These are phyloP conservation scores for Agrotis clavis DNA, from an alignment of 2,888 invertebrate species.

Conservation along the genomic window DNA sequence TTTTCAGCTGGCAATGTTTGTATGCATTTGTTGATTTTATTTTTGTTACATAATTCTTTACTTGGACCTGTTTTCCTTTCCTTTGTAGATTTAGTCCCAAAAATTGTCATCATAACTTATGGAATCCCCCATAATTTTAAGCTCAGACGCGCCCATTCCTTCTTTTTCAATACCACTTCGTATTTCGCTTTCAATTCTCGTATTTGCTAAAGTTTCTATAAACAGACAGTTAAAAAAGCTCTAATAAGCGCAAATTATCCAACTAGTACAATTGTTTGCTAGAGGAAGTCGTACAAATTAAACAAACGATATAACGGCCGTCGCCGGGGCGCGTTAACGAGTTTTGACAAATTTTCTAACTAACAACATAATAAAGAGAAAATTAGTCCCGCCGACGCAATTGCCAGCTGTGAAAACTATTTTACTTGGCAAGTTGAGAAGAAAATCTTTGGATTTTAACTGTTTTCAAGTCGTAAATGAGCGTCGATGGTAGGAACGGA, in stretches of 20 bases:
- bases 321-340: constrained; percentile 70
- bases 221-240: constrained; percentile 14
- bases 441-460: constrained; percentile 47
- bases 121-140: no score
- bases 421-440: constrained; percentile 45
- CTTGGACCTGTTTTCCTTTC: neutral
- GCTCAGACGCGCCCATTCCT: neutral
- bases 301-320: constrained; percentile 60
- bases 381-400: constrained; percentile 72
- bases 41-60: constrained; percentile 3
- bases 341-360: constrained; percentile 78
- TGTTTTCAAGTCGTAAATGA: constrained; percentile 32
- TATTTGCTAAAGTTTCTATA: neutral
- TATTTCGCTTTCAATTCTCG: neutral
- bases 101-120: no score
- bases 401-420: constrained; percentile 55
- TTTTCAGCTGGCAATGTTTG: constrained; percentile 47
- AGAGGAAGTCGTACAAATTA: constrained; percentile 58
- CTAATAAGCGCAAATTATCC: constrained; percentile 37
- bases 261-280: constrained; percentile 46
- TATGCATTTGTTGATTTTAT: constrained; percentile 12
- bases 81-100: neutral
- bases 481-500: constrained; percentile 13
- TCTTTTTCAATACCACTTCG: neutral
- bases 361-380: constrained; percentile 73